Conservation (phyloP, 2,797 vertebrate species). For the Nyctalus aviator region DNA sequence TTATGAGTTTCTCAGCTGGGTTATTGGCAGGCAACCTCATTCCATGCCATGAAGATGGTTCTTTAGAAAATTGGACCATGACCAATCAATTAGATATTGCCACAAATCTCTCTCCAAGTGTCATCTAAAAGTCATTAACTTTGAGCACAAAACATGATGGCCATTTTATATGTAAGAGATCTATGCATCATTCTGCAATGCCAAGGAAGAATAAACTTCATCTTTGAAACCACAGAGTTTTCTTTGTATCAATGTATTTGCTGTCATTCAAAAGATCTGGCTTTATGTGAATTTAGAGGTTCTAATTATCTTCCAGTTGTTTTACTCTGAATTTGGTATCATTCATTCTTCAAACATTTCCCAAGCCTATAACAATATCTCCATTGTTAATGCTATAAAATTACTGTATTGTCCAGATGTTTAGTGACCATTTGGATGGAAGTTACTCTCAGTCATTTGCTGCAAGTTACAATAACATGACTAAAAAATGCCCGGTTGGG, state of each 20-base stretch:
- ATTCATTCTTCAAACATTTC: neutral
- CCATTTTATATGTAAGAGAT: slow-evolving; percentile 17
- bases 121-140: slow-evolving; percentile 69
- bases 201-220: neutral
- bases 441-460: neutral
- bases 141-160: neutral
- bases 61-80: slow-evolving; percentile 76
- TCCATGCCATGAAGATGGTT: neutral
- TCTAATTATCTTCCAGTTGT: neutral
- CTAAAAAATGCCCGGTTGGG: neutral
- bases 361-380: neutral
- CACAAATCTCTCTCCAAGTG: slow-evolving; percentile 69
- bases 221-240: neutral
- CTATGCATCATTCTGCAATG: neutral
- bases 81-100: slow-evolving; percentile 78
- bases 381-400: neutral
- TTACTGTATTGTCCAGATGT: neutral
- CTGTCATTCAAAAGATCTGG: neutral
- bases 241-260: neutral
- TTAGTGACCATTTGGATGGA: neutral
- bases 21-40: slow-evolving; percentile 31
- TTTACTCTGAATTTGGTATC: neutral
- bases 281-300: neutral
- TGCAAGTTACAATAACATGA: neutral
- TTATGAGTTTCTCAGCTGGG: slow-evolving; percentile 2